Evolutionary conservation across 2,888 invertebrate genomes (phyloP), one percentile per base, ranked within the genome.

Genomic region (Drosophila lacicola): DNA sequence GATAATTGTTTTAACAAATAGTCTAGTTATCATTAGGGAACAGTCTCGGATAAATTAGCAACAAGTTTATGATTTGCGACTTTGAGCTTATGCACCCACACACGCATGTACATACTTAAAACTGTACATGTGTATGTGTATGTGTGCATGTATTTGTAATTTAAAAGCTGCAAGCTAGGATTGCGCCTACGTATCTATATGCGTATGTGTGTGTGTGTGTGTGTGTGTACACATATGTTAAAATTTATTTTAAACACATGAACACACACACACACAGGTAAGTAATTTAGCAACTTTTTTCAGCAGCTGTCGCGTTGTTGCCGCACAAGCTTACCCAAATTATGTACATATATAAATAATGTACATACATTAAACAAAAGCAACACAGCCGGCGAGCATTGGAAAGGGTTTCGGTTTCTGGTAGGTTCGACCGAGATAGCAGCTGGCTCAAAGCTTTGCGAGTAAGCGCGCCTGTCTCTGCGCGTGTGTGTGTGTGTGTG

Each of bases 331-430:
- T 67, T 47, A 64, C 64, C 29, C 67, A 66, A 50, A 67, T 63
- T 75, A 74, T 70, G 51, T 49, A 68, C 72, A 72, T 36, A 56
- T 11, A 41, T 19, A 39, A 11, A 50, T 34, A 33, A 17, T 4
- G n/a, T 54, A 25, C 19, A 36, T n/a, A 25, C 36, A 56, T 55
- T 75, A 29, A 45, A 55, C 41, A 69, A 69, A 55, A 55, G 45
- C 56, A 53, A 25, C 13, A 47, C 51, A 74, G 53, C 60, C 56
- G 77, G 58, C 60, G 34, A 56, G 10, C 64, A 50, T 44, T 73
- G 50, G 68, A 68, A 75, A 75, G 68, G 79, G 75, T 61, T 64
- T 64, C 45, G 13, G 51, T 47, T 77, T 79, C 74, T 74, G 34
- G 69, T 64, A 47, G 44, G 41, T 75, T 78, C 57, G 39, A 78